Evolutionary conservation across 2,888 invertebrate genomes (phyloP).

Genomic region (Oscheius sp.): DNA sequence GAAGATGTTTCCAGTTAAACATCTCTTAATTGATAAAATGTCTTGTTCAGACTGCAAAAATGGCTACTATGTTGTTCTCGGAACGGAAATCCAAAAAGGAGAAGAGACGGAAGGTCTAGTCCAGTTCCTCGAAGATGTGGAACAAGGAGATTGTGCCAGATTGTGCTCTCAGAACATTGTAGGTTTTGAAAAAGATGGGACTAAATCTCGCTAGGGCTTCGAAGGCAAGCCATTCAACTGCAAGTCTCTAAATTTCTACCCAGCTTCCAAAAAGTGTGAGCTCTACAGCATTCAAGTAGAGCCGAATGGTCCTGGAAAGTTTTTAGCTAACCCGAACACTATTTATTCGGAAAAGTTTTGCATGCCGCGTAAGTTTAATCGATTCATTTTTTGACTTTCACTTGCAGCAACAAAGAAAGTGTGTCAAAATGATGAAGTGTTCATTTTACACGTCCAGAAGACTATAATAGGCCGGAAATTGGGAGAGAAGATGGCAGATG

Average conservation of each 20-base stretch:
- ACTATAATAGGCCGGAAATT: conserved; percentile 36
- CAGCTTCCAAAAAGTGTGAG: conserved; percentile 57
- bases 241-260: conserved; percentile 67
- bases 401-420: conserved; percentile 30
- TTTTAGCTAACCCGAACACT: conserved; percentile 65
- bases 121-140: conserved; percentile 59
- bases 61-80: conserved; percentile 70
- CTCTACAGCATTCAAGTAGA: conserved; percentile 66
- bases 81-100: conserved; percentile 68
- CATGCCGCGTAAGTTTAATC: conserved; percentile 46
- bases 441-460: conserved; percentile 69
- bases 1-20: too few relatives aligned
- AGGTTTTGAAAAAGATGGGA: conserved; percentile 12
- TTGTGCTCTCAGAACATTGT: conserved; percentile 63
- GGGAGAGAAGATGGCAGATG: conserved; percentile 16
- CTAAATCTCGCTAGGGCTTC: conserved; percentile 52
- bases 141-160: conserved; percentile 66
- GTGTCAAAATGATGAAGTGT: conserved; percentile 67
- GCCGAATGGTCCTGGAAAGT: conserved; percentile 69
- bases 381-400: background rate
- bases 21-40: background rate
- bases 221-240: conserved; percentile 62
- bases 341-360: conserved; percentile 72
- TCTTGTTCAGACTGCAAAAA: conserved; percentile 24
- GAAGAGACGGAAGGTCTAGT: conserved; percentile 34